Conservation (phyloP, 2,797 vertebrate genomes). For the Microctenopoma lineatum region DNA sequence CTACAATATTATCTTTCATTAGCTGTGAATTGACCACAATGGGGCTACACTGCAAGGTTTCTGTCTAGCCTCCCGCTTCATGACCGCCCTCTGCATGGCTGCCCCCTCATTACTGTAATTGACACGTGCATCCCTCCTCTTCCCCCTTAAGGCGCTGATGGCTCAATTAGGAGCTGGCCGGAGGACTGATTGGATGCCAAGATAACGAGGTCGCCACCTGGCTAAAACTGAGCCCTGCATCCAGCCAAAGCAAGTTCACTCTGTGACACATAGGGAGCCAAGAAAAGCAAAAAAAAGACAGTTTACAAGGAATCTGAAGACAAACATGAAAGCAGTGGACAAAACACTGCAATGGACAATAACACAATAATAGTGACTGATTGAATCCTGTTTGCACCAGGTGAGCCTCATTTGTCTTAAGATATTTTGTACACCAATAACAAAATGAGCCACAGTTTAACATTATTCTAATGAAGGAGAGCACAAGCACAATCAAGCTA, state of each 20-base stretch:
- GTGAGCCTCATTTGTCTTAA: slow-evolving; percentile 39
- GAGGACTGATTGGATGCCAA: slow-evolving; percentile 73
- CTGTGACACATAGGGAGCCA: slow-evolving; percentile 35
- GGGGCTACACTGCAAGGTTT: slow-evolving; percentile 48
- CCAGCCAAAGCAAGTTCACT: slow-evolving; percentile 39
- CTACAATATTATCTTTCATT: slow-evolving; percentile 64
- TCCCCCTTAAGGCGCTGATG: slow-evolving; percentile 75
- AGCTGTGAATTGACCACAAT: slow-evolving; percentile 50
- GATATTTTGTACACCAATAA: slow-evolving; percentile 28
- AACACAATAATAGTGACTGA: slow-evolving; percentile 12
- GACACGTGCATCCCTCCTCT: slow-evolving; percentile 73
- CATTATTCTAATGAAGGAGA: slow-evolving; percentile 63
- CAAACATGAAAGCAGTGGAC: not conserved
- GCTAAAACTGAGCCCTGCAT: slow-evolving; percentile 49
- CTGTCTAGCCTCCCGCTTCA: slow-evolving; percentile 54
- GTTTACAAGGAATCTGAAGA: slow-evolving; percentile 34
- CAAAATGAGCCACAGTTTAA: slow-evolving; percentile 33
- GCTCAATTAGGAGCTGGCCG: slow-evolving; percentile 78
- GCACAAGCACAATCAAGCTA: slow-evolving; percentile 59
- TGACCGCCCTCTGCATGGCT: slow-evolving; percentile 72
- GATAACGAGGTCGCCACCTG: slow-evolving; percentile 73
- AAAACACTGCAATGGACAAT: not conserved
- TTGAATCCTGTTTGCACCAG: slow-evolving; percentile 20
- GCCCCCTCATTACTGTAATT: slow-evolving; percentile 81
- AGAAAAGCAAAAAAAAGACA: slow-evolving; percentile 21